Base-by-base conservation (phyloP, 2,797 vertebrate genomes). In the Artibeus jamaicensis region DNA sequence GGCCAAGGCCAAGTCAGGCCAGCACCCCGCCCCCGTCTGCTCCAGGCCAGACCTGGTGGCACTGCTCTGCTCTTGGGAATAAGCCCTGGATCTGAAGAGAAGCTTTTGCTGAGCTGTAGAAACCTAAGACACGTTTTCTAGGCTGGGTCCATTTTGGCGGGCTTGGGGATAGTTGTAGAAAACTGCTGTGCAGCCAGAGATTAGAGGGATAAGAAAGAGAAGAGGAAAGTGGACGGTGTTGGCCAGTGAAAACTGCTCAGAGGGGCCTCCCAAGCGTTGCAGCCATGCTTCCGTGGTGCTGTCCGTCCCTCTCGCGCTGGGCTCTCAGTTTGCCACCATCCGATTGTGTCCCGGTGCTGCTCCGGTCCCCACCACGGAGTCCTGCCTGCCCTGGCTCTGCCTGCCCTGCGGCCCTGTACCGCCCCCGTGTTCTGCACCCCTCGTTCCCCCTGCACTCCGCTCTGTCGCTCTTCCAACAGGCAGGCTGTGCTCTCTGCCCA, bases 371-470 rank as follows among this genome's bases (percentile, higher is more conserved):
- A 44, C 57, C 16, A 0, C 5, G 0, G 76, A 37, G 50, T 18
- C 62, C 26, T 14, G 4, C 6, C 0, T 32, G 73, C 18, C 1
- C 34, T 46, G 2, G 2, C 82, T 42, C 37, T 32, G 59, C 59
- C 89, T 0, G 14, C 24, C 0, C 6, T 21, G 53, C 65, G 34
- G 26, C 39, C 79, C 65, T 0, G 5, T 16, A 44, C 68, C 1
- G 0, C 37, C 19, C 2, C 22, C 9, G 4, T 0, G 0, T n/a
- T 3, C 65, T 32, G 6, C 4, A 24, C 9, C 53, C 46, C 42
- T 42, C 10, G 11, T 6, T 21, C 10, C 37, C n/a, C 26, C 32
- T 48, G 1, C 1, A 0, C 16, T 42, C 9, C 0, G 0, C 57
- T 29, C 7, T 6, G 2, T 8, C 21, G 65, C 42, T 34, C 50